Evolutionary conservation across 92 coral and sea anemone species (phyloP).

Genomic region (Bergia puertoricense): DNA sequence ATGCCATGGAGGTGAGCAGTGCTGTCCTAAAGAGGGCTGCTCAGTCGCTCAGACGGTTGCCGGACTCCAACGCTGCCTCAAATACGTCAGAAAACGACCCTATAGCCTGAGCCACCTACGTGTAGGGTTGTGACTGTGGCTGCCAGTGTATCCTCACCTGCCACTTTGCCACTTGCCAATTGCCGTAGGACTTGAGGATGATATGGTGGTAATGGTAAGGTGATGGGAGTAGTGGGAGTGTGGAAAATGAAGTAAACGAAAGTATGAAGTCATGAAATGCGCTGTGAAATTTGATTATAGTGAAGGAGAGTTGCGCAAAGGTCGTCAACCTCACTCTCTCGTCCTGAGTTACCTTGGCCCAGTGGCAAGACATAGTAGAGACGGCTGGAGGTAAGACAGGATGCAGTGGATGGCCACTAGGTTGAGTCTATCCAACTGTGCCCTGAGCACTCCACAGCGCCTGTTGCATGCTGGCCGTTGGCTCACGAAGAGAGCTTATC

Average conservation of each 20-base stretch:
- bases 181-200: conserved; percentile 37
- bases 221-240: neutral
- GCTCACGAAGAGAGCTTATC: conserved; percentile 52
- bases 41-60: conserved; percentile 56
- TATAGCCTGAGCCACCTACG: too few relatives aligned
- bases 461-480: conserved; percentile 58
- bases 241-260: too few relatives aligned
- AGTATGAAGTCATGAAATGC: conserved; percentile 15
- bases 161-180: conserved; percentile 35
- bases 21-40: conserved; percentile 65
- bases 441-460: neutral
- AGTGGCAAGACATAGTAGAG: conserved; percentile 41
- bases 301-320: conserved; percentile 1
- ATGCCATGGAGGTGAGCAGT: conserved; percentile 59
- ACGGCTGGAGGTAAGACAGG: conserved; percentile 36
- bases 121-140: conserved; percentile 47
- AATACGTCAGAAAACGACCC: conserved; percentile 31
- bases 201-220: conserved; percentile 1
- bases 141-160: conserved; percentile 66
- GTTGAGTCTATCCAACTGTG: neutral
- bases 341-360: conserved; percentile 8
- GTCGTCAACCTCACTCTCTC: conserved; percentile 33
- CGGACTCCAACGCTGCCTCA: conserved; percentile 43
- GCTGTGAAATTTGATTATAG: conserved; percentile 13
- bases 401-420: too few relatives aligned